A percentile compares a stretch with the other conserved stretches of the same genome.
Evolutionary conservation across 2,888 invertebrate species (phyloP).

Genomic region (Protophormia terraenovae): DNA sequence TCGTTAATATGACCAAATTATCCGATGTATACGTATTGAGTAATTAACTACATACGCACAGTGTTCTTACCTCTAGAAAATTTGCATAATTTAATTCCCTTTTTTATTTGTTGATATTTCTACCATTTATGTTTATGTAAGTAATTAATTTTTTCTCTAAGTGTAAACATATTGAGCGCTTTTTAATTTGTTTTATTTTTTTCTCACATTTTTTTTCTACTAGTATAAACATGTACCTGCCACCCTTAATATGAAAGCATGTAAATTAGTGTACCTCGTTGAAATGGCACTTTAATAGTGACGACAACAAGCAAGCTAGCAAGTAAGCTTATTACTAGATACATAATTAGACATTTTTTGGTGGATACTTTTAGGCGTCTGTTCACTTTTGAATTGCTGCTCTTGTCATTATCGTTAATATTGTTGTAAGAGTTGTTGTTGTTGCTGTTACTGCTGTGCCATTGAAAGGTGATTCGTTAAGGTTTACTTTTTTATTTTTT

Average conservation of each 20-base stretch:
- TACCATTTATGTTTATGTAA: neutral
- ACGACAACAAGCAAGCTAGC: slow-evolving; percentile 10
- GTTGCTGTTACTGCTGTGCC: neutral
- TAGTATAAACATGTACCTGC: neutral
- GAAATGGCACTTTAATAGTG: slow-evolving; percentile 38
- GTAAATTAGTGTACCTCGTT: slow-evolving; percentile 37
- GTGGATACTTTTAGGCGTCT: slow-evolving; percentile 23
- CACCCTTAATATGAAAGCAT: slow-evolving; percentile 11
- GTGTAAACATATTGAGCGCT: neutral
- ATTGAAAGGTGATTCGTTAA: neutral
- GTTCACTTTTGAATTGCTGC: neutral
- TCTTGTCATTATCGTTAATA: neutral
- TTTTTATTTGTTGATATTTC: too few species aligned
- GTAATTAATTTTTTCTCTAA: neutral
- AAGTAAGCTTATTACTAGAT: slow-evolving; percentile 39
- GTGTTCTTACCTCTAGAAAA: too few species aligned
- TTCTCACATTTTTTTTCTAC: neutral
- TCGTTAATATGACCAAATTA: too few species aligned
- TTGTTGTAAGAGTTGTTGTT: too few species aligned
- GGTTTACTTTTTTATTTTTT: neutral
- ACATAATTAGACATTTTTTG: slow-evolving; percentile 37
- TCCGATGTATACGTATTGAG: too few species aligned
- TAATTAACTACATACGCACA: too few species aligned
- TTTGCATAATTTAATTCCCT: too few species aligned
- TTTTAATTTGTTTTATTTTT: neutral